phyloP scores from a whole-genome alignment of 2,113 vertebrate genomes.

The Scortum barcoo region DNA sequence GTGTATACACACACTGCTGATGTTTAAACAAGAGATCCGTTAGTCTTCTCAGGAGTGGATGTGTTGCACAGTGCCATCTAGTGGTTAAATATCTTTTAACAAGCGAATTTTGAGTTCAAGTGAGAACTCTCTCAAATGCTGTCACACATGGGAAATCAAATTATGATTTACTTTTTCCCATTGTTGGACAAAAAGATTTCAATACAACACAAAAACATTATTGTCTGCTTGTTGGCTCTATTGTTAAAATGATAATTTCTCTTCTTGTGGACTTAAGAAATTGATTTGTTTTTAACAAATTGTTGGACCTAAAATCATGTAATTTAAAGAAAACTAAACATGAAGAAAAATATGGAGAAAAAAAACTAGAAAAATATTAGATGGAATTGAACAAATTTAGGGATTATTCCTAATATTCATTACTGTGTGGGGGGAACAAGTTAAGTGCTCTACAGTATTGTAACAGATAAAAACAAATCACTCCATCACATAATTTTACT shows the following conservation, averaged over 20 bases:
- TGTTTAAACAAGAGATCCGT: neutral
- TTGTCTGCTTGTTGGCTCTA: neutral
- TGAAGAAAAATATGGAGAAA: too few species aligned
- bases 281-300: neutral
- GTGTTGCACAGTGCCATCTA: conserved; percentile 55
- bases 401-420: neutral
- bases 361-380: too few species aligned
- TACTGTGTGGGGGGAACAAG: too few species aligned
- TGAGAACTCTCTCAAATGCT: neutral
- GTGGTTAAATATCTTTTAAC: conserved; percentile 46
- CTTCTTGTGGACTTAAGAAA: neutral
- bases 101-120: neutral
- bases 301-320: neutral
- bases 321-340: neutral
- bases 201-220: too few species aligned
- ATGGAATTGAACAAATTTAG: neutral
- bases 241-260: neutral
- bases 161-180: neutral
- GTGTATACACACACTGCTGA: neutral
- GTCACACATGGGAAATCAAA: neutral
- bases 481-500: neutral
- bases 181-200: too few species aligned
- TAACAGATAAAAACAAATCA: neutral
- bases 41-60: neutral
- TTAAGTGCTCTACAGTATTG: too few species aligned